Conservation (phyloP, 2,113 vertebrate genomes). For the Cricetomys ansorgei region DNA sequence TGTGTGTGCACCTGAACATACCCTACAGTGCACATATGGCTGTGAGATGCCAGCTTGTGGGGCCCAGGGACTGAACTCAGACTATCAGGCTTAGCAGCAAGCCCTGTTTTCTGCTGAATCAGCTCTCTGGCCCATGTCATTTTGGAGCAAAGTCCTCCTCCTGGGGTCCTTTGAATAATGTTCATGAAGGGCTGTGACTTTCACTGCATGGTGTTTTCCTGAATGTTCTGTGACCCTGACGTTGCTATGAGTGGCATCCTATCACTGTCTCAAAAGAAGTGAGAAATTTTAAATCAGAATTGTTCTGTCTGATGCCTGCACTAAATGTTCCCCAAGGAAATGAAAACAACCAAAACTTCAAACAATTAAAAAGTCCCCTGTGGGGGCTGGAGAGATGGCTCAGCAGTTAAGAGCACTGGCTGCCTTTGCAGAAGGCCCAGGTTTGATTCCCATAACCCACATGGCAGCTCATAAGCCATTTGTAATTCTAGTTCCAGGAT, state of each 20-base stretch:
- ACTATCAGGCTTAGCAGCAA: neutral
- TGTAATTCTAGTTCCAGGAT: neutral
- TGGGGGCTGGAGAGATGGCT: neutral
- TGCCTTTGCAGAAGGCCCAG: too few species aligned
- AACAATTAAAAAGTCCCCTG: neutral
- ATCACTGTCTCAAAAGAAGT: conserved; percentile 47
- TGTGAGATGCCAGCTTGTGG: neutral
- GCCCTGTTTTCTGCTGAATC: neutral
- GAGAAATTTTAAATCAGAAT: conserved; percentile 74
- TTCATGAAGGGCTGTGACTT: neutral
- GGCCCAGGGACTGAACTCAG: neutral
- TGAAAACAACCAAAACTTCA: neutral
- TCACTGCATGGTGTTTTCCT: neutral
- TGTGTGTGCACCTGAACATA: neutral
- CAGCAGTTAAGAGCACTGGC: neutral
- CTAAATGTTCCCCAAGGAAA: conserved; percentile 66
- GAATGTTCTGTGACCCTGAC: conserved; percentile 60
- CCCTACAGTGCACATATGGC: neutral
- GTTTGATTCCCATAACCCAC: neutral
- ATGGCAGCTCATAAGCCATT: neutral
- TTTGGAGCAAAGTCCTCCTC: neutral
- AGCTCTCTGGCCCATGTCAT: neutral
- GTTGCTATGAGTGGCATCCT: conserved; percentile 19
- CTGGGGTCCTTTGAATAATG: neutral
- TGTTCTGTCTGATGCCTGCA: conserved; percentile 75